Base-by-base conservation (phyloP, 2,888 invertebrate species). In the Thysanoteuthis rhombus region DNA sequence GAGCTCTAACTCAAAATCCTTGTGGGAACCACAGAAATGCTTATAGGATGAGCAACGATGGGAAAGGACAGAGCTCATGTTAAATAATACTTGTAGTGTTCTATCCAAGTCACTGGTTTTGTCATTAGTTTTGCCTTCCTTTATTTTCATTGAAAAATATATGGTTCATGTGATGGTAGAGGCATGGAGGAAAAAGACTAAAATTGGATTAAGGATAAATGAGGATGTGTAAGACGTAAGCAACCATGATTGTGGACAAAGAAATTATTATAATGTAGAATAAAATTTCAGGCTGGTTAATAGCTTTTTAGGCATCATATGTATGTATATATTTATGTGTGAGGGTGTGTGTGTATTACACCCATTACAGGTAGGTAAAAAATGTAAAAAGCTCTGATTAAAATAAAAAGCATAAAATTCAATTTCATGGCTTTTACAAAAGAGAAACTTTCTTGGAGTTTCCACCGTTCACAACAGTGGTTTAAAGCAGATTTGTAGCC, bases 1-100 rank as follows among this genome's bases (percentile, higher is more conserved):
- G 75, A 75, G 75, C 75, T 75, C 75, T n/a, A 75, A 75, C 75
- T 75, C 75, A 75, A 75, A 75, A 75, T 75, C 75, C 75, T 75
- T 32, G 12, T 75, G 75, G n/a, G 75, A 75, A 75, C 75, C 75
- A 75, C 75, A 75, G 75, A 75, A 75, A 75, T 75, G 75, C 75
- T 75, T 75, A 75, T 75, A 75, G 75, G 75, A 75, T 75, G 75
- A 75, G 75, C 75, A 75, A 75, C 32, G n/a, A 75, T 75, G 75
- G 75, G 75, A 75, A 19, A 75, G 75, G 75, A 75, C 75, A 75
- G 52, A 52, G 52, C 52, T 75, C 12, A n/a, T 75, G 75, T 75
- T 75, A 32, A 75, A 12, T 75, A 75, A 75, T 75, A 75, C n/a
- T 75, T 75, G 75, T n/a, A n/a, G 32, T 75, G 75, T 75, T 75